These are phyloP conservation scores for Aphelinus atriplicis DNA, from an alignment of 1,140 invertebrate genomes.

Conservation along the genomic window DNA sequence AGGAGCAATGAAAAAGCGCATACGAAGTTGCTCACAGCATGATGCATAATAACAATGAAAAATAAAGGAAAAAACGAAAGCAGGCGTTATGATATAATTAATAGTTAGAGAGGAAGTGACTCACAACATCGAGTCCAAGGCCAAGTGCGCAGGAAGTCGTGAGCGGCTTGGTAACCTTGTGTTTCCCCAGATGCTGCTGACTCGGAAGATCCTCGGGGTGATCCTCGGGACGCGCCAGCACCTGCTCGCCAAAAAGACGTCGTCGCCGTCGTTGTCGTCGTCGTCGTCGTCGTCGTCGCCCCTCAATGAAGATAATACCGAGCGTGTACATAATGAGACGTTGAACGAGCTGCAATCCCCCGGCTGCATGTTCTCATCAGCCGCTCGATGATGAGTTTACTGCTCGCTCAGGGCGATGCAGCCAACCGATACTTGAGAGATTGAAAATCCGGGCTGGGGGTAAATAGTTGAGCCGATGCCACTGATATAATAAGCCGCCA, in stretches of 20 bases:
- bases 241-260: background rate
- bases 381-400: background rate
- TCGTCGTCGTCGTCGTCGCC: conserved; percentile 9
- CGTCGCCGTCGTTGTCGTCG: background rate
- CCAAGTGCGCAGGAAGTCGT: conserved; percentile 16
- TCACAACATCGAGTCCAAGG: conserved; percentile 12
- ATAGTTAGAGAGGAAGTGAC: conserved; percentile 24
- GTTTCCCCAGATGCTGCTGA: background rate
- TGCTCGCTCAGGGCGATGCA: conserved; percentile 13
- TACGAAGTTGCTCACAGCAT: background rate
- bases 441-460: conserved; percentile 14
- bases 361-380: background rate
- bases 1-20: too few relatives aligned
- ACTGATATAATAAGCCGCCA: conserved; percentile 28
- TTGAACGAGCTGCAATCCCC: conserved; percentile 27
- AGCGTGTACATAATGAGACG: conserved; percentile 47
- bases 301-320: conserved; percentile 53
- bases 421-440: conserved; percentile 26
- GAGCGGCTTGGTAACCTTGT: background rate
- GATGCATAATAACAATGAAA: background rate
- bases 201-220: background rate
- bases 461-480: conserved; percentile 30
- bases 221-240: background rate
- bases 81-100: conserved; percentile 20
- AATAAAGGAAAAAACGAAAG: background rate